Percentiles rank a stretch among this genome's conserved stretches.
These are phyloP conservation scores for Tenebrio molitor DNA, from an alignment of 1,140 invertebrate species.

Conservation along the genomic window DNA sequence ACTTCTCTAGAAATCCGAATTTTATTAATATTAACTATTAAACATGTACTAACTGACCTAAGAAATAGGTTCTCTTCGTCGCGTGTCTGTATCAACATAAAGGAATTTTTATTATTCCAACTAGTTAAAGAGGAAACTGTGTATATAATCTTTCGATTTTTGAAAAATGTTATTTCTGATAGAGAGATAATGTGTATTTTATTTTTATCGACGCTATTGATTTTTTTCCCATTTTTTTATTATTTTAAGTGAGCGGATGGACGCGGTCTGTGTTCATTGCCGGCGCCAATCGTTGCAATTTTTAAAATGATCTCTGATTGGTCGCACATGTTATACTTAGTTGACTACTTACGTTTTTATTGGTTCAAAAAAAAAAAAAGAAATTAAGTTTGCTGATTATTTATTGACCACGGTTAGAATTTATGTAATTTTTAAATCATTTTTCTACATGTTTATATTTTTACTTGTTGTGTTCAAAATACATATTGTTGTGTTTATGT, in stretches of 20 bases:
- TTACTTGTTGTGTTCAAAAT: conserved; percentile 66
- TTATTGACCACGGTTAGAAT: conserved; percentile 47
- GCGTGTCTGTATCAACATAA: conserved; percentile 42
- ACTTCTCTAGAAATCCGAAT: conserved; percentile 67
- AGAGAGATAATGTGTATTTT: conserved; percentile 47
- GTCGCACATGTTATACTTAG: conserved; percentile 44
- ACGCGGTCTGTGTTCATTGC: conserved; percentile 27
- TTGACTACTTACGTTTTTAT: conserved; percentile 32
- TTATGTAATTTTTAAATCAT: conserved; percentile 49
- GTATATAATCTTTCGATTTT: conserved; percentile 49
- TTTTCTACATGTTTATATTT: conserved; percentile 61
- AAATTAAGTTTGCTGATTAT: conserved; percentile 40
- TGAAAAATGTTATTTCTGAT: conserved; percentile 51
- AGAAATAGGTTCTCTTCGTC: conserved; percentile 47
- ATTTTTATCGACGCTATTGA: conserved; percentile 34
- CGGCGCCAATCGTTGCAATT: conserved; percentile 36
- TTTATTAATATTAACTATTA: conserved; percentile 60
- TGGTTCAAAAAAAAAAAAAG: conserved; percentile 28
- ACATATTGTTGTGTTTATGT: conserved; percentile 65
- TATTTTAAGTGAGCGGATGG: conserved; percentile 8
- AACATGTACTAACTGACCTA: conserved; percentile 52
- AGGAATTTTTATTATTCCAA: conserved; percentile 46
- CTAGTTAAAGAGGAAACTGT: conserved; percentile 45
- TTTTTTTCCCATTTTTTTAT: conserved; percentile 24
- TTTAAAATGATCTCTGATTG: conserved; percentile 54